Percentiles rank a stretch among this genome's conserved stretches.
Conservation (phyloP, 2,113 vertebrate genomes). For the Lophura nycthemera region DNA sequence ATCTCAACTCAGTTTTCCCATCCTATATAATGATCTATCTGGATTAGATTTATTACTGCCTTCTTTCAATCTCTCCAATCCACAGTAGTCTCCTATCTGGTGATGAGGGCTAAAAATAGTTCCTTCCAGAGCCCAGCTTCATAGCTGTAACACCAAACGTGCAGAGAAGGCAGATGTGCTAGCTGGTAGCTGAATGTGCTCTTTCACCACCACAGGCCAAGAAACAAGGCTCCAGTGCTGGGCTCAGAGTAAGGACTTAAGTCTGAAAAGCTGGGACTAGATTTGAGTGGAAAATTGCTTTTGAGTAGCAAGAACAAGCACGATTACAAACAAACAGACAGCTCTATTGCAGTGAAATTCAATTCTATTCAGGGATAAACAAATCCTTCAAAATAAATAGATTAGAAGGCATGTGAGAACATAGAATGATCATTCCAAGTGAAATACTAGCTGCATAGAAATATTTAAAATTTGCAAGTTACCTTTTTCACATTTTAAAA, state of each 20-base stretch:
- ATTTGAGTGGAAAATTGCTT: neutral
- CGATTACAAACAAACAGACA: neutral
- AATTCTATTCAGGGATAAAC: neutral
- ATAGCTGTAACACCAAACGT: neutral
- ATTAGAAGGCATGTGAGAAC: neutral
- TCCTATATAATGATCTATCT: neutral
- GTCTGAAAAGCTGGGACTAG: neutral
- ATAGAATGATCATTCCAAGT: neutral
- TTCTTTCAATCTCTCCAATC: neutral
- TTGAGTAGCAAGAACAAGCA: neutral
- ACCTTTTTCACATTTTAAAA: neutral
- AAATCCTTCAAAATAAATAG: neutral
- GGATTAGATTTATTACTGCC: constrained; percentile 26
- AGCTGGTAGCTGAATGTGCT: neutral
- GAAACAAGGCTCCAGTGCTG: neutral
- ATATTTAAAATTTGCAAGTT: neutral
- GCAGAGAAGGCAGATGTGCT: constrained; percentile 34
- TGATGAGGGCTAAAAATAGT: constrained; percentile 34
- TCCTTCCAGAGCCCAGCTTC: neutral
- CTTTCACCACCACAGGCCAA: neutral
- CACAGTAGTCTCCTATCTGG: neutral
- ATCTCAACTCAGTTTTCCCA: constrained; percentile 1
- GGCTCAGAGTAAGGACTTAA: neutral
- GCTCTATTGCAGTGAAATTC: neutral
- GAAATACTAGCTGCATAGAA: neutral